phyloP scores from a whole-genome alignment of 2,113 vertebrate species.

The Calidris pygmaea region DNA sequence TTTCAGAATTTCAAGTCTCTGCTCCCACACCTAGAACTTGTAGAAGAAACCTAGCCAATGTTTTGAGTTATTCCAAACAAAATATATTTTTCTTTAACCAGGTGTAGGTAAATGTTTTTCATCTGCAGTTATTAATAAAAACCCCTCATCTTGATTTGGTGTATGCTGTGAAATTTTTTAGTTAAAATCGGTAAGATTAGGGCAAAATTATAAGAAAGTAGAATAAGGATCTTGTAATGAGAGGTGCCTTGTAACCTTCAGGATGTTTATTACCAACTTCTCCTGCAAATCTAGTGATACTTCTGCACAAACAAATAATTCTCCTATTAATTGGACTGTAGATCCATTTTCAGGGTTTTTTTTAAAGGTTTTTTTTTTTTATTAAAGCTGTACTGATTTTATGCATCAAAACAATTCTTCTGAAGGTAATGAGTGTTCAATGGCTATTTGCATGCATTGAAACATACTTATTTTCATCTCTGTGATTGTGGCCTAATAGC shows the following conservation, averaged over 20 bases:
- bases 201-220: neutral
- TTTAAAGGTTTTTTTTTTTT: neutral
- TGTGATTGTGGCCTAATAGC: neutral
- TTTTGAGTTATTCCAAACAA: neutral
- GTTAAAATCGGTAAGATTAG: neutral
- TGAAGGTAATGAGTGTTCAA: neutral
- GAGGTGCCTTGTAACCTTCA: neutral
- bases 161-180: neutral
- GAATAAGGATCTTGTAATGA: neutral
- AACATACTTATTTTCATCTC: neutral
- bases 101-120: neutral
- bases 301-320: neutral
- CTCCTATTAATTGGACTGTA: neutral
- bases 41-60: neutral
- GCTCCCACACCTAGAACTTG: neutral
- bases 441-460: neutral
- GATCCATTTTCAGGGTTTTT: neutral
- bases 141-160: neutral
- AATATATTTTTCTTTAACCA: neutral
- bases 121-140: neutral
- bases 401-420: neutral
- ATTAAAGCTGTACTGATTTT: neutral
- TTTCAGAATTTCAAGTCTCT: neutral
- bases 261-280: neutral
- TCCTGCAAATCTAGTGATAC: neutral